A percentile compares a stretch with the other conserved stretches of the same genome.
Conservation (phyloP, 2,888 invertebrate genomes). For the Harpalus rubripes region DNA sequence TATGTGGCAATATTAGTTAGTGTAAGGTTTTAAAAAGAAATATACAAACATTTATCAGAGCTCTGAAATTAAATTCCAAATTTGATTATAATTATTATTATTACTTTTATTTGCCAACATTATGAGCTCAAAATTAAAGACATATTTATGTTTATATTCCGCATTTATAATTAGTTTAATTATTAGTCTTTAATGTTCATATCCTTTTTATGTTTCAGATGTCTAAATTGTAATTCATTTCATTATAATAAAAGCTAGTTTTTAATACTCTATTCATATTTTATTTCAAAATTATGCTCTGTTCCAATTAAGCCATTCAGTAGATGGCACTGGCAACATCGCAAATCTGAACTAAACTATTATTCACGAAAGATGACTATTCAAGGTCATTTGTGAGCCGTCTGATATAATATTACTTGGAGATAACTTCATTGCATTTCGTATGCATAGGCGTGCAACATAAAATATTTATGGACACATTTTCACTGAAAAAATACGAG, state of each 20-base stretch:
- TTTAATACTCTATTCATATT: slow-evolving; percentile 51
- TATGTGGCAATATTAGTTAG: slow-evolving; percentile 64
- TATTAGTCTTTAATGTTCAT: slow-evolving; percentile 50
- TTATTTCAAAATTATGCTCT: slow-evolving; percentile 19
- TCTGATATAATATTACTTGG: too few relatives aligned
- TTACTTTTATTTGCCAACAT: slow-evolving; percentile 28
- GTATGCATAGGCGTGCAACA: too few relatives aligned
- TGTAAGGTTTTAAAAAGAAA: slow-evolving; percentile 43
- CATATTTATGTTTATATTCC: slow-evolving; percentile 63
- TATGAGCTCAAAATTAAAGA: slow-evolving; percentile 31
- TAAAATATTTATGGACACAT: too few relatives aligned
- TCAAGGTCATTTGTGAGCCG: too few relatives aligned
- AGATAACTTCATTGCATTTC: too few relatives aligned
- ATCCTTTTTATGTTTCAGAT: slow-evolving; percentile 62
- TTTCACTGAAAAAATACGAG: too few relatives aligned
- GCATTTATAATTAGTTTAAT: slow-evolving; percentile 61
- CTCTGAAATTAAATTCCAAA: slow-evolving; percentile 3
- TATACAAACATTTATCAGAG: slow-evolving; percentile 26
- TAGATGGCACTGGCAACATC: too few relatives aligned
- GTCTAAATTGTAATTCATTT: slow-evolving; percentile 64
- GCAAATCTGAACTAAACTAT: too few relatives aligned
- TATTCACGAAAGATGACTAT: too few relatives aligned
- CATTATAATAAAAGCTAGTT: slow-evolving; percentile 56
- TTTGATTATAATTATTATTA: slow-evolving; percentile 16
- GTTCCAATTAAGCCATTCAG: too few relatives aligned